Evolutionary conservation across 1,140 invertebrate genomes (phyloP), one percentile per base, ranked within the genome.

Genomic region (Phortica variegata): DNA sequence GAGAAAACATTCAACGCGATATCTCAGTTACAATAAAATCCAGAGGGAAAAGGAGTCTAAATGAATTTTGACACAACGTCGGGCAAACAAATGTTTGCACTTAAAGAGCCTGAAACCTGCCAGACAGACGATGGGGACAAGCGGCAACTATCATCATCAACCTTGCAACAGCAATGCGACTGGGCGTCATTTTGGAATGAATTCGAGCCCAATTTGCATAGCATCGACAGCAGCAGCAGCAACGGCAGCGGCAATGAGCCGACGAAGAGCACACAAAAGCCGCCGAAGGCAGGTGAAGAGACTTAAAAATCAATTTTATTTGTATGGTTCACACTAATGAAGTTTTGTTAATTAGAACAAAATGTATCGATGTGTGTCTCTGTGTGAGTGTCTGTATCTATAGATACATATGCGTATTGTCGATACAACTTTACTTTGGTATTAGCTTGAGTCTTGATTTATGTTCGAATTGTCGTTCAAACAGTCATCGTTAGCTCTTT

Each of bases 61-160:
- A 55, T 54, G 54, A 55, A 54, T 54, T 55, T 55, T 55, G 53
- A 55, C 53, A 55, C 54, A 55, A 55, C 46, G 53, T 55, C 53
- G 47, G 53, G 31, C 53, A 55, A 55, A 55, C 53, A 55, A 55
- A 55, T 55, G 53, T 55, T 55, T 55, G 53, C 53, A 55, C 53
- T 55, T 55, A 55, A 55, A 51, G 26, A 18, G 8, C 29, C 52
- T 47, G 43, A 41, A 43, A 43, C 51, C 53, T 21, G 18, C 20
- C 19, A 38, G 15, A 38, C 20, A 46, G 8, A n/a, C 17, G 31
- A 20, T 31, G n/a, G 43, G 29, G 31, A 32, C n/a, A 9, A 16
- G 15, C 31, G 12, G n/a, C 19, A 13, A n/a, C n/a, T n/a, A n/a
- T n/a, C n/a, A n/a, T n/a, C 13, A 13, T 34, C 20, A 31, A 46